Evolutionary conservation across 2,113 vertebrate genomes (phyloP).

Genomic region (Gambusia affinis): DNA sequence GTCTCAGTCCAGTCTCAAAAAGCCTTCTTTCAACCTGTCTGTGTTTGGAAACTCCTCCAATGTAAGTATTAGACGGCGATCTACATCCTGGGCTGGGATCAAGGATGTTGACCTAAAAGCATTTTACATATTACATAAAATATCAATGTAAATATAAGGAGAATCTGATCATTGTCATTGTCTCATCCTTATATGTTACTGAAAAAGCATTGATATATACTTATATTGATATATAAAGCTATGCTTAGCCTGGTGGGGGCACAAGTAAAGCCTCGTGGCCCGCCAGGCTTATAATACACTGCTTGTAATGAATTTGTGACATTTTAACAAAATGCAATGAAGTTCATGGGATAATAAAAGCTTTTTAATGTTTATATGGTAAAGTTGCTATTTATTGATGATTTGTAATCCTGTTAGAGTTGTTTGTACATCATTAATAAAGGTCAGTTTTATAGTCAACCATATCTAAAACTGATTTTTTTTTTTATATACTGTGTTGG

Average conservation of each 20-base stretch:
- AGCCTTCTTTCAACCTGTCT: slow-evolving; percentile 94
- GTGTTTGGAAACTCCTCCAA: slow-evolving; percentile 91
- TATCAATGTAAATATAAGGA: not conserved
- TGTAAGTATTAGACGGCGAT: slow-evolving; percentile 80
- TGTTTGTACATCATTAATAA: not conserved
- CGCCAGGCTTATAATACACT: no score
- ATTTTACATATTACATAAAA: not conserved
- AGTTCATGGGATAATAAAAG: no score
- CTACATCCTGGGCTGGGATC: not conserved
- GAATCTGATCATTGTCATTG: no score
- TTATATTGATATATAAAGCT: no score
- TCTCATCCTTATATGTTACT: no score
- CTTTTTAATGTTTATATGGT: no score
- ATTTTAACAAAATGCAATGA: not conserved
- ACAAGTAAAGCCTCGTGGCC: no score
- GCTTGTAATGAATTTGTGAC: not conserved
- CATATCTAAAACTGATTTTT: not conserved
- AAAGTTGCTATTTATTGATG: not conserved
- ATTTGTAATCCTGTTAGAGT: not conserved
- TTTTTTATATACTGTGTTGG: no score
- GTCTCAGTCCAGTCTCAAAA: slow-evolving; percentile 87
- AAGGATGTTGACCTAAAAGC: not conserved
- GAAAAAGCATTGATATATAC: no score
- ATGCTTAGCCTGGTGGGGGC: no score
- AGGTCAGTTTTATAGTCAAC: not conserved